Percentiles rank a stretch among this genome's conserved stretches.
These are phyloP conservation scores for Idaea straminata DNA, from an alignment of 2,888 invertebrate genomes.

Conservation along the genomic window DNA sequence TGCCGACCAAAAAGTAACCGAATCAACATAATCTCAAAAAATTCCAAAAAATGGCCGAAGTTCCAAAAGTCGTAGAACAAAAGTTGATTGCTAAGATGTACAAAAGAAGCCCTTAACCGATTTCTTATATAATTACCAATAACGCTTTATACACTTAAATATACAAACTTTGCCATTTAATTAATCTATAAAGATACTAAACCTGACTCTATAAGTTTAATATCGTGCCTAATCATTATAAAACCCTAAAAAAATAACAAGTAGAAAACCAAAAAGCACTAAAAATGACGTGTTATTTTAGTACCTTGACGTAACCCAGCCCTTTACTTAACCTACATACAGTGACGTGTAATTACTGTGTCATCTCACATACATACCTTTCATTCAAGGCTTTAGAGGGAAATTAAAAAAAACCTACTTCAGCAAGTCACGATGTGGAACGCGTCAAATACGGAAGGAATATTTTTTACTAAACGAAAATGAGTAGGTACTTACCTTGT, in stretches of 20 bases:
- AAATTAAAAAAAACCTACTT: conserved; percentile 42
- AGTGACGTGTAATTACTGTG: conserved; percentile 39
- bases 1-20: too few relatives aligned
- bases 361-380: conserved; percentile 19
- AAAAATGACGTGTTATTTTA: conserved; percentile 7
- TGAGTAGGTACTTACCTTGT: conserved; percentile 12
- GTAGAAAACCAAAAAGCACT: neutral
- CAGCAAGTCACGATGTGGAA: conserved; percentile 40
- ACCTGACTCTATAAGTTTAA: too few relatives aligned
- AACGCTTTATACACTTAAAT: too few relatives aligned
- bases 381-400: conserved; percentile 31
- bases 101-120: too few relatives aligned
- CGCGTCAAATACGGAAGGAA: conserved; percentile 35
- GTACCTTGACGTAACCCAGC: conserved; percentile 18
- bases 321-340: conserved; percentile 32
- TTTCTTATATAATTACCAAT: too few relatives aligned
- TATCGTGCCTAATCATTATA: too few relatives aligned
- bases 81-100: too few relatives aligned
- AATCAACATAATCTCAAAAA: too few relatives aligned
- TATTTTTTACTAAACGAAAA: conserved; percentile 20
- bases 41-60: too few relatives aligned
- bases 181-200: too few relatives aligned
- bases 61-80: too few relatives aligned
- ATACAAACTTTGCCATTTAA: too few relatives aligned
- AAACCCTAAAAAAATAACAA: neutral